These are phyloP conservation scores for Shinisaurus crocodilurus DNA, from an alignment of 2,113 vertebrate species.

Conservation along the genomic window DNA sequence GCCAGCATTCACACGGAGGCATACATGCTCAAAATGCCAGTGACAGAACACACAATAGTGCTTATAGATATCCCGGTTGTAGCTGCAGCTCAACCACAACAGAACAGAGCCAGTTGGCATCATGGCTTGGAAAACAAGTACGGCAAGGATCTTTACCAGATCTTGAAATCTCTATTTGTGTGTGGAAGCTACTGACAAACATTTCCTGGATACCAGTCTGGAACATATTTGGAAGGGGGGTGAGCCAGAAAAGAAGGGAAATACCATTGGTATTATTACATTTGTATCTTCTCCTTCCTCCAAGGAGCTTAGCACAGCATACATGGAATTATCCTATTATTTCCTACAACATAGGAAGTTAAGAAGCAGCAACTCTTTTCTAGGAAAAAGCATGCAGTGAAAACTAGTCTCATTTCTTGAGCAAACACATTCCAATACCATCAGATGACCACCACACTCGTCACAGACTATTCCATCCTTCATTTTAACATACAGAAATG, in stretches of 20 bases:
- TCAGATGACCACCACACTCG: neutral
- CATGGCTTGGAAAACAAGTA: neutral
- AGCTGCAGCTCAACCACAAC: neutral
- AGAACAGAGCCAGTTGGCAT: neutral
- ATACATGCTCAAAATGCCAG: neutral
- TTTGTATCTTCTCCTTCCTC: neutral
- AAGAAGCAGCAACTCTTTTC: neutral
- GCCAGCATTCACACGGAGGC: neutral
- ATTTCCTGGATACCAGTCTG: neutral
- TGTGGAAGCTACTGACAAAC: neutral
- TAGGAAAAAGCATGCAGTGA: neutral
- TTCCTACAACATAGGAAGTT: neutral
- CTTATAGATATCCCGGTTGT: neutral
- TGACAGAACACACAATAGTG: neutral
- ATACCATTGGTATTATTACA: no score
- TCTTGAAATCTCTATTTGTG: neutral
- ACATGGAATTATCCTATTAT: neutral
- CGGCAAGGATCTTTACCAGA: neutral
- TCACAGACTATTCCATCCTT: no score
- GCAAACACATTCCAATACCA: neutral
- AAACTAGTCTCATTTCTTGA: neutral
- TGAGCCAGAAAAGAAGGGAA: neutral
- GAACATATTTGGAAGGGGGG: neutral
- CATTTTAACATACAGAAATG: neutral
- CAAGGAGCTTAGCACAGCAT: neutral